A percentile compares a stretch with the other conserved stretches of the same genome.
Evolutionary conservation across 2,113 vertebrate genomes (phyloP).

Genomic region (Pardalotus punctatus): DNA sequence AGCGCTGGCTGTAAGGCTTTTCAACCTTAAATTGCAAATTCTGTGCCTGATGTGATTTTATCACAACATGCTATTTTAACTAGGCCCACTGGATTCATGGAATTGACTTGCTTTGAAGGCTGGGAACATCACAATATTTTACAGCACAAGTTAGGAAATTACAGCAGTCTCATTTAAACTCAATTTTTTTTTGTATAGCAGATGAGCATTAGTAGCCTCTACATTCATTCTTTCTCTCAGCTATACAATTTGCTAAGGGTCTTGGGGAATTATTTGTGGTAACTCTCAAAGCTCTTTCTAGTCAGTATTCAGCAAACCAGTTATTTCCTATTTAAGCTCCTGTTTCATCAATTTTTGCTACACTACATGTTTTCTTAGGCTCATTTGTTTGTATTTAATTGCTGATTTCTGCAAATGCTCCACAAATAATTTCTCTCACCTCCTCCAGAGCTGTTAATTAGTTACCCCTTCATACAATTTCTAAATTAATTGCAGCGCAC

Average conservation of each 20-base stretch:
- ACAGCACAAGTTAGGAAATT: neutral
- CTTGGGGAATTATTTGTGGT: neutral
- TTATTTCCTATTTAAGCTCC: neutral
- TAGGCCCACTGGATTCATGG: neutral
- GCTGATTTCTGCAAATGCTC: constrained; percentile 31
- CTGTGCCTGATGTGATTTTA: neutral
- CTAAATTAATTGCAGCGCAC: constrained; percentile 33
- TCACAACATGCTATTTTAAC: neutral
- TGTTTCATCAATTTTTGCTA: neutral
- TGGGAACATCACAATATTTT: neutral
- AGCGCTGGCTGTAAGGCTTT: neutral
- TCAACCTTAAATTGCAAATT: neutral
- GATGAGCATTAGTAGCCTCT: neutral
- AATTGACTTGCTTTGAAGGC: neutral
- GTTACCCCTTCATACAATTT: constrained; percentile 13
- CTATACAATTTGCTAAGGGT: neutral
- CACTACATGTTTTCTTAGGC: neutral
- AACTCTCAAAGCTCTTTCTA: neutral
- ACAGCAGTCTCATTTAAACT: neutral
- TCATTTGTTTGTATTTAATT: constrained; percentile 25
- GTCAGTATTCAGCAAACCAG: neutral
- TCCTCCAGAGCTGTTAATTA: constrained; percentile 56
- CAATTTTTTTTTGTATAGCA: neutral
- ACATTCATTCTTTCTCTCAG: neutral
- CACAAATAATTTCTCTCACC: neutral